Conservation (phyloP, 2,113 vertebrate species). For the western clawed frog (Xenopus tropicalis) region DNA sequence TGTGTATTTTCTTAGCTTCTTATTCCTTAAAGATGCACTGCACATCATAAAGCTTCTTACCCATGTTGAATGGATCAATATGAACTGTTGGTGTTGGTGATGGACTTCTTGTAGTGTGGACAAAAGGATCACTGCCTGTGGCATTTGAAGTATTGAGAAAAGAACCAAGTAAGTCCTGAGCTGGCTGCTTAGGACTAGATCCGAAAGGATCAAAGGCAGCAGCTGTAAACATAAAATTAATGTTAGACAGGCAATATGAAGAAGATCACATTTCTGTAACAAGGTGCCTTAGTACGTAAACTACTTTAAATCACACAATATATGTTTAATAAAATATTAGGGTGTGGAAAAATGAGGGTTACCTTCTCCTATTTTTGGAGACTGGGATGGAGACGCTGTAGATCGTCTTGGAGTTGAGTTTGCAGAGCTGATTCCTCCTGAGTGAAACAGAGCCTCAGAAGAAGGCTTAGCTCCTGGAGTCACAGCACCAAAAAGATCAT, state of each 20-base stretch:
- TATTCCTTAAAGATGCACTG: too few relatives aligned
- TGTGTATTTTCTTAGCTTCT: too few relatives aligned
- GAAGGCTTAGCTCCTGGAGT: slow-evolving; percentile 58
- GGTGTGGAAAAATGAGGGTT: slow-evolving; percentile 36
- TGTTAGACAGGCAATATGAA: too few relatives aligned
- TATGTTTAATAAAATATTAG: too few relatives aligned
- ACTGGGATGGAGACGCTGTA: slow-evolving; percentile 70
- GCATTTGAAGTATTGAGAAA: slow-evolving; percentile 80
- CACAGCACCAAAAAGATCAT: slow-evolving; percentile 80
- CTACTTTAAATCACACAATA: too few relatives aligned
- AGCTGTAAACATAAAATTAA: slow-evolving; percentile 53
- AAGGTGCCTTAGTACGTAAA: too few relatives aligned
- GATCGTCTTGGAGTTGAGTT: slow-evolving; percentile 88
- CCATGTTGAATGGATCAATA: slow-evolving; percentile 69
- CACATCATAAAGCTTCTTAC: slow-evolving; percentile 59
- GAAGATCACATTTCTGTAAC: too few relatives aligned
- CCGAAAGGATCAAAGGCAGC: slow-evolving; percentile 86
- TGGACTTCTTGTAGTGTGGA: slow-evolving; percentile 85
- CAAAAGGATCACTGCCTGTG: slow-evolving; percentile 81
- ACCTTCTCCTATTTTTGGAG: slow-evolving; percentile 77
- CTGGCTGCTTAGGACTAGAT: slow-evolving; percentile 74
- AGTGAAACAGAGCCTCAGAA: slow-evolving; percentile 61
- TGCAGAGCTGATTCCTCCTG: slow-evolving; percentile 71
- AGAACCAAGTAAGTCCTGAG: slow-evolving; percentile 85
- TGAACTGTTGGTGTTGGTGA: slow-evolving; percentile 87